A percentile compares a stretch with the other conserved stretches of the same genome.
These are phyloP conservation scores for Molorchus minor DNA, from an alignment of 2,888 invertebrate species.

Conservation along the genomic window DNA sequence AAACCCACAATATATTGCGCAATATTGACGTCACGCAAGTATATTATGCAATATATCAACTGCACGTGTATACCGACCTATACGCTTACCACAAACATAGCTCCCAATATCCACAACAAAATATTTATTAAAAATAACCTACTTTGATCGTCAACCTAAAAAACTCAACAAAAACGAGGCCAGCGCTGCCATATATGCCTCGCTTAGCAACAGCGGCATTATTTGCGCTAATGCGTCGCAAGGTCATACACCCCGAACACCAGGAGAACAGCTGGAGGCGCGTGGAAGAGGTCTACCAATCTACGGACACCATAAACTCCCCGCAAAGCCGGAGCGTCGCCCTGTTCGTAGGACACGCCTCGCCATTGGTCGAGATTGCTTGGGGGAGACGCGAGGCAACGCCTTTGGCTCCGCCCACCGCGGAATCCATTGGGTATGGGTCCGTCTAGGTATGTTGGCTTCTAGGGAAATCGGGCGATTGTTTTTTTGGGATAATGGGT, in stretches of 20 bases:
- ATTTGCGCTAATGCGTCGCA: conserved; percentile 29
- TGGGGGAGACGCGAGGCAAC: neutral
- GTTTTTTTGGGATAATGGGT: conserved; percentile 21
- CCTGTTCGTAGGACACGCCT: conserved; percentile 3
- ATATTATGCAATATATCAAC: too few relatives aligned
- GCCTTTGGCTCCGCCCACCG: neutral
- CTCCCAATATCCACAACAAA: too few relatives aligned
- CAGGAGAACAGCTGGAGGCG: conserved; percentile 28
- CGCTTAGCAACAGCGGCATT: conserved; percentile 38
- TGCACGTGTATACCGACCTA: too few relatives aligned
- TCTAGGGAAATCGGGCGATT: conserved; percentile 1
- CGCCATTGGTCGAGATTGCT: neutral
- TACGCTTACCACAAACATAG: too few relatives aligned
- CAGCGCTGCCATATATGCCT: conserved; percentile 30
- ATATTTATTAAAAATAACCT: too few relatives aligned
- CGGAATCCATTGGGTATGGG: conserved; percentile 10
- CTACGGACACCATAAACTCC: conserved; percentile 12
- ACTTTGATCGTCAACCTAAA: conserved; percentile 23
- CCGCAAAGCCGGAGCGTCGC: neutral
- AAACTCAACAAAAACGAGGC: conserved; percentile 32
- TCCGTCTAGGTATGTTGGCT: neutral
- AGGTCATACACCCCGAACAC: conserved; percentile 39
- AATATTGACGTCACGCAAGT: too few relatives aligned
- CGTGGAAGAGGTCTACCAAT: conserved; percentile 25
- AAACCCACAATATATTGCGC: too few relatives aligned